A percentile compares a stretch with the other conserved stretches of the same genome.
Conservation (phyloP, 2,888 invertebrate genomes). For the Caenorhabditis sp. region DNA sequence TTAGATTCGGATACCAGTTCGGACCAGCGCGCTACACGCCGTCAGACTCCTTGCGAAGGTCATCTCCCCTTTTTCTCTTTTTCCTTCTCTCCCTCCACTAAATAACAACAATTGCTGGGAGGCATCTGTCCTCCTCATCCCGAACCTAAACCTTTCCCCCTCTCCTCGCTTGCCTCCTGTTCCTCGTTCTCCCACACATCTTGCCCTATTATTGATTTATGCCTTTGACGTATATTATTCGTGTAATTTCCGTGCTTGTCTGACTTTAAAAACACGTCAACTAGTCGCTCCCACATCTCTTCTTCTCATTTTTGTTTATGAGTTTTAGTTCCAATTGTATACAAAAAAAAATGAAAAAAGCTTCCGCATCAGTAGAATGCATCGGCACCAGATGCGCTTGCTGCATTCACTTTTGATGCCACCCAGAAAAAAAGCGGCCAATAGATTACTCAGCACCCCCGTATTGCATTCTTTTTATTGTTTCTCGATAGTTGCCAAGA, state of each 20-base stretch:
- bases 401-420: constrained; percentile 6
- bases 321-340: constrained; percentile 26
- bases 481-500: background rate
- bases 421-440: constrained; percentile 3
- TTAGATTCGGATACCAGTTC: constrained; percentile 49
- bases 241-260: background rate
- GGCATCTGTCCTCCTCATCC: constrained; percentile 33
- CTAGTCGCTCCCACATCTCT: background rate
- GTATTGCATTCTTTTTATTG: constrained; percentile 10
- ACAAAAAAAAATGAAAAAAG: constrained; percentile 25
- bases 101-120: constrained; percentile 52
- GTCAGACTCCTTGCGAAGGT: constrained; percentile 55
- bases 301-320: constrained; percentile 46
- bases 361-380: constrained; percentile 5
- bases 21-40: constrained; percentile 38
- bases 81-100: constrained; percentile 36
- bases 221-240: constrained; percentile 34
- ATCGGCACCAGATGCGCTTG: constrained; percentile 4
- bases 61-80: constrained; percentile 23
- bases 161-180: constrained; percentile 7
- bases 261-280: background rate
- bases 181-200: constrained; percentile 21
- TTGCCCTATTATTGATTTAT: constrained; percentile 48
- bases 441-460: constrained; percentile 26
- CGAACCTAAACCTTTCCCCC: constrained; percentile 34